A percentile compares a stretch with the other conserved stretches of the same genome.
These are phyloP conservation scores for Chanos chanos DNA, from an alignment of 2,797 vertebrate genomes.

Conservation along the genomic window DNA sequence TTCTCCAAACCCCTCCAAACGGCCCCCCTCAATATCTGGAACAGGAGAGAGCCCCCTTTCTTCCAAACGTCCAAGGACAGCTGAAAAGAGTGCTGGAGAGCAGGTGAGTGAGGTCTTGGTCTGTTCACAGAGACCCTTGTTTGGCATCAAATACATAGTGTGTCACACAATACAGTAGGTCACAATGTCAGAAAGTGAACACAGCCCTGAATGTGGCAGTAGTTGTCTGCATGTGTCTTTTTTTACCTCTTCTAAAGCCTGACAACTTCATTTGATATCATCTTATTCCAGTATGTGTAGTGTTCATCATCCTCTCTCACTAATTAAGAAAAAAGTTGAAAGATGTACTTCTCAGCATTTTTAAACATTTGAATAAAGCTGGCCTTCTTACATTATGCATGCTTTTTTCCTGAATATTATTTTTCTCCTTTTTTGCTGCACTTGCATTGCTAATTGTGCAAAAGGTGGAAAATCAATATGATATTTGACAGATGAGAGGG, in stretches of 20 bases:
- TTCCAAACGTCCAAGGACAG: constrained; percentile 86
- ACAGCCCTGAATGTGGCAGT: too few species aligned
- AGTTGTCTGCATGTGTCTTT: neutral
- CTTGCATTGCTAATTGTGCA: constrained; percentile 71
- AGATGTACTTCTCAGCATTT: constrained; percentile 48
- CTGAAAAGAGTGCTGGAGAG: constrained; percentile 86
- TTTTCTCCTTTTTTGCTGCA: constrained; percentile 60
- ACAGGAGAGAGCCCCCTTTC: constrained; percentile 79
- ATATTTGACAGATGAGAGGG: constrained; percentile 74
- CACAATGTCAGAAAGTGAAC: too few species aligned
- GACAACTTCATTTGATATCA: constrained; percentile 38
- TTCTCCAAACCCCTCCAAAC: constrained; percentile 82
- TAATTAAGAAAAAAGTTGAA: constrained; percentile 51
- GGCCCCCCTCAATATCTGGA: constrained; percentile 81
- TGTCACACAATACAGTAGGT: too few species aligned
- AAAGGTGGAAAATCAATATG: constrained; percentile 77
- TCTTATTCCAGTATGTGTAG: constrained; percentile 46
- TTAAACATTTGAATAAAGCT: constrained; percentile 39
- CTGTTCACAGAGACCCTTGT: too few species aligned
- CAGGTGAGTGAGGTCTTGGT: constrained; percentile 87
- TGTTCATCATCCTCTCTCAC: constrained; percentile 58
- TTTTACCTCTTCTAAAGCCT: constrained; percentile 9
- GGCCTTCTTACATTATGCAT: constrained; percentile 56
- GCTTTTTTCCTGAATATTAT: constrained; percentile 54
- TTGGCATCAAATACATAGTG: too few species aligned